A percentile compares a stretch with the other conserved stretches of the same genome.
phyloP scores from a whole-genome alignment of 2,797 vertebrate species.

The Arnoldichthys spilopterus region DNA sequence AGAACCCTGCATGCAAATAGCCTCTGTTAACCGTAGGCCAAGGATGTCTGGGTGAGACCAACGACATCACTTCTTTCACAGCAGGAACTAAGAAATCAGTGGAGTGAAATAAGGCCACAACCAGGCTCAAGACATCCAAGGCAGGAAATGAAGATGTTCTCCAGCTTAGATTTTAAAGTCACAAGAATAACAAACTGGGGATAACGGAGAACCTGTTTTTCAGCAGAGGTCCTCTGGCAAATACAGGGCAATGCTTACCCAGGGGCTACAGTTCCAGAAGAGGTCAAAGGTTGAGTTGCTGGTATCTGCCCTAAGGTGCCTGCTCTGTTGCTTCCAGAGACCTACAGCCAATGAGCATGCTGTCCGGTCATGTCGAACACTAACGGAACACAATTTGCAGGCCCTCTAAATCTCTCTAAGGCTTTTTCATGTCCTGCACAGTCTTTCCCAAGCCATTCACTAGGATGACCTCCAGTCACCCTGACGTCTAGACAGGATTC shows the following conservation, averaged over 20 bases:
- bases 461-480: slow-evolving; percentile 50
- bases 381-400: slow-evolving; percentile 24
- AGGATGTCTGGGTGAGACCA: too few species aligned
- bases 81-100: too few species aligned
- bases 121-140: slow-evolving; percentile 9
- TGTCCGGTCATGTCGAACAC: slow-evolving; percentile 42
- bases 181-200: slow-evolving; percentile 62
- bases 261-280: slow-evolving; percentile 40
- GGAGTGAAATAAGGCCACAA: slow-evolving; percentile 55
- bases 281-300: slow-evolving; percentile 54
- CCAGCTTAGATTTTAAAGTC: slow-evolving; percentile 25
- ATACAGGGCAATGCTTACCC: slow-evolving; percentile 58
- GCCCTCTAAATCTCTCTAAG: slow-evolving; percentile 40
- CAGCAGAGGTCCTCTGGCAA: slow-evolving; percentile 15
- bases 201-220: slow-evolving; percentile 33
- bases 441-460: slow-evolving; percentile 30
- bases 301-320: slow-evolving; percentile 61
- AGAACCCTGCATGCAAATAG: too few species aligned
- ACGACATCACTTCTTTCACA: too few species aligned
- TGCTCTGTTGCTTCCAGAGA: slow-evolving; percentile 44
- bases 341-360: slow-evolving; percentile 55
- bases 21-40: too few species aligned
- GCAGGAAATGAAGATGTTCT: slow-evolving; percentile 32
- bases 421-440: slow-evolving; percentile 30
- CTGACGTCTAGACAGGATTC: slow-evolving; percentile 48